Conservation (phyloP, 2,888 invertebrate genomes). For the Alitta virens region DNA sequence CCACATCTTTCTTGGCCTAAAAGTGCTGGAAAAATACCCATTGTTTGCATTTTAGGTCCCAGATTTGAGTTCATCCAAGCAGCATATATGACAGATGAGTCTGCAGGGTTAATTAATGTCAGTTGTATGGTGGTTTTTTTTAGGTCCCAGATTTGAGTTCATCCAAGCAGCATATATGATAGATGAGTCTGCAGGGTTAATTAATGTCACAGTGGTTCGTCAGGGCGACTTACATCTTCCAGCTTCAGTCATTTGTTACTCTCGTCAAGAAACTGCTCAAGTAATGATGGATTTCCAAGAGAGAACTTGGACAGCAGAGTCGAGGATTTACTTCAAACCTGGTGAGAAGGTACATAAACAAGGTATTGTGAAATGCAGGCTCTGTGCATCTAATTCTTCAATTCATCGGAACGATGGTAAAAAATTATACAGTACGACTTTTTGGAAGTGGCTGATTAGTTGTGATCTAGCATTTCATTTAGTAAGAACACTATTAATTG, state of each 20-base stretch:
- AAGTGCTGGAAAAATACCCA: too few relatives aligned
- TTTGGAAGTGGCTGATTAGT: too few relatives aligned
- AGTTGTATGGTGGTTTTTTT: slow-evolving; percentile 28
- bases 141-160: slow-evolving; percentile 54
- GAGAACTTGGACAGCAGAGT: slow-evolving; percentile 43
- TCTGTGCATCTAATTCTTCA: too few relatives aligned
- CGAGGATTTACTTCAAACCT: slow-evolving; percentile 48
- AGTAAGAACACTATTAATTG: too few relatives aligned
- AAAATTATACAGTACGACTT: too few relatives aligned
- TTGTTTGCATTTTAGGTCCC: slow-evolving; percentile 49
- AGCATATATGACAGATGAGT: slow-evolving; percentile 47
- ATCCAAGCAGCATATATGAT: slow-evolving; percentile 37
- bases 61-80: slow-evolving; percentile 47
- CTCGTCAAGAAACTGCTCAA: slow-evolving; percentile 50
- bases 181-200: slow-evolving; percentile 41
- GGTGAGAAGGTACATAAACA: slow-evolving; percentile 41
- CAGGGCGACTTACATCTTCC: slow-evolving; percentile 48
- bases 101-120: slow-evolving; percentile 37
- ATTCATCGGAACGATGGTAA: too few relatives aligned
- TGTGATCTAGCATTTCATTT: too few relatives aligned
- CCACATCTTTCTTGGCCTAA: too few relatives aligned
- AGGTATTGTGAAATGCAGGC: too few relatives aligned
- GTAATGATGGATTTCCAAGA: slow-evolving; percentile 53
- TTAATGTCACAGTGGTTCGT: slow-evolving; percentile 48
- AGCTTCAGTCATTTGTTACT: slow-evolving; percentile 55